phyloP scores from a whole-genome alignment of 2,797 vertebrate genomes.

The Pelobates cultripes region DNA sequence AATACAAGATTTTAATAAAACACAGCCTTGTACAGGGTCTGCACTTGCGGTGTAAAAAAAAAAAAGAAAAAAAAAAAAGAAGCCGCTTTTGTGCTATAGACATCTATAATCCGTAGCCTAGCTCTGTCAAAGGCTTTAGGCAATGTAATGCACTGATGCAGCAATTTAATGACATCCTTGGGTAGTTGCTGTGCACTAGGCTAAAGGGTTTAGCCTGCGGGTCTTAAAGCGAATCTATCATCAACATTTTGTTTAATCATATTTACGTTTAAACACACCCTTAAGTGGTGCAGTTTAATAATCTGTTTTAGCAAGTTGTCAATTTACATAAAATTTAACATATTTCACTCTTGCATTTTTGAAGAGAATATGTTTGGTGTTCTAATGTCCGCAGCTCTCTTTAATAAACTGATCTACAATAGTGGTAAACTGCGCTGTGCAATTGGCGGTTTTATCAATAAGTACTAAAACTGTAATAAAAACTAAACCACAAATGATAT shows the following conservation, averaged over 20 bases:
- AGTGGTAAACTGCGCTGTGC: too few relatives aligned
- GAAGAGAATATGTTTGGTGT: too few relatives aligned
- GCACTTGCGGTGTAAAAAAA: slow-evolving; percentile 43
- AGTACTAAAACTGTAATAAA: too few relatives aligned
- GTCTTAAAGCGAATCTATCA: slow-evolving; percentile 17
- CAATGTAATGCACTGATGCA: slow-evolving; percentile 55
- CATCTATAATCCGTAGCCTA: slow-evolving; percentile 51
- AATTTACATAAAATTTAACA: neutral
- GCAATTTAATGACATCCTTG: slow-evolving; percentile 56
- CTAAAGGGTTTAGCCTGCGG: slow-evolving; percentile 45
- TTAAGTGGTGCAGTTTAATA: slow-evolving; percentile 1
- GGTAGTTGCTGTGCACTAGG: slow-evolving; percentile 48
- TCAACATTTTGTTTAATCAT: slow-evolving; percentile 4
- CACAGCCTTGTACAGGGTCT: slow-evolving; percentile 42
- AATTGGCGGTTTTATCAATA: neutral
- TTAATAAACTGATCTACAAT: too few relatives aligned
- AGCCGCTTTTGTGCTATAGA: slow-evolving; percentile 53
- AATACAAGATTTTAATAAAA: slow-evolving; percentile 52
- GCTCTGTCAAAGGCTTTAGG: slow-evolving; percentile 55
- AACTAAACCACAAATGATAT: too few relatives aligned
- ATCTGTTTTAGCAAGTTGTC: neutral
- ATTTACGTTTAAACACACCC: slow-evolving; percentile 10
- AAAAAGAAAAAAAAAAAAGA: slow-evolving; percentile 12
- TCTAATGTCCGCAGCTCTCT: too few relatives aligned
- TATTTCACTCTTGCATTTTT: neutral